Conservation (phyloP, 2,888 invertebrate species). For the Hirtodrosophila trivittata region DNA sequence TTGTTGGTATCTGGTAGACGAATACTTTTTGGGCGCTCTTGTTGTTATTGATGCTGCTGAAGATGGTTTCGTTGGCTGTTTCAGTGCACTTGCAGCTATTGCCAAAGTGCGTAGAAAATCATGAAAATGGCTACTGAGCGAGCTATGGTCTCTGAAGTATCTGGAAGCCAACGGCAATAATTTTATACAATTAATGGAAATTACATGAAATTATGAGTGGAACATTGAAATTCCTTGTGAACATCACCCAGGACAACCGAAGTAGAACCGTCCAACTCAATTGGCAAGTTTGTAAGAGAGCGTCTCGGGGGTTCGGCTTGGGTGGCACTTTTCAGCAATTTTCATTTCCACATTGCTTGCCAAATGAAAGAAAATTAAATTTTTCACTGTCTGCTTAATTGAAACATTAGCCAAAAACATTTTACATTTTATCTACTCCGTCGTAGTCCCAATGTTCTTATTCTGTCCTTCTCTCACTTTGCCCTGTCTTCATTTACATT, state of each 20-base stretch:
- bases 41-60: slow-evolving; percentile 1
- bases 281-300: slow-evolving; percentile 40
- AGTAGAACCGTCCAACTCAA: slow-evolving; percentile 37
- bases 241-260: slow-evolving; percentile 74
- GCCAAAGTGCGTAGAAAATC: slow-evolving; percentile 67
- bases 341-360: slow-evolving; percentile 45
- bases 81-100: slow-evolving; percentile 70
- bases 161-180: slow-evolving; percentile 61
- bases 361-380: slow-evolving; percentile 80
- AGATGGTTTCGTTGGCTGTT: slow-evolving; percentile 1
- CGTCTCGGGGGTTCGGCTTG: slow-evolving; percentile 29
- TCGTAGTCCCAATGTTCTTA: slow-evolving; percentile 23
- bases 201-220: slow-evolving; percentile 75
- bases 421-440: slow-evolving; percentile 63
- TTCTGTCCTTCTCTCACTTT: slow-evolving; percentile 9
- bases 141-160: slow-evolving; percentile 5
- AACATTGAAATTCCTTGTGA: slow-evolving; percentile 77
- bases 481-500: slow-evolving; percentile 77
- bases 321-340: slow-evolving; percentile 43
- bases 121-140: slow-evolving; percentile 72
- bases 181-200: slow-evolving; percentile 78
- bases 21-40: neutral
- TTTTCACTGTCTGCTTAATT: slow-evolving; percentile 79
- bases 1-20: slow-evolving; percentile 4
- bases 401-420: slow-evolving; percentile 79